Base-by-base conservation (phyloP, 1,140 invertebrate species). In the Theocolax elegans region DNA sequence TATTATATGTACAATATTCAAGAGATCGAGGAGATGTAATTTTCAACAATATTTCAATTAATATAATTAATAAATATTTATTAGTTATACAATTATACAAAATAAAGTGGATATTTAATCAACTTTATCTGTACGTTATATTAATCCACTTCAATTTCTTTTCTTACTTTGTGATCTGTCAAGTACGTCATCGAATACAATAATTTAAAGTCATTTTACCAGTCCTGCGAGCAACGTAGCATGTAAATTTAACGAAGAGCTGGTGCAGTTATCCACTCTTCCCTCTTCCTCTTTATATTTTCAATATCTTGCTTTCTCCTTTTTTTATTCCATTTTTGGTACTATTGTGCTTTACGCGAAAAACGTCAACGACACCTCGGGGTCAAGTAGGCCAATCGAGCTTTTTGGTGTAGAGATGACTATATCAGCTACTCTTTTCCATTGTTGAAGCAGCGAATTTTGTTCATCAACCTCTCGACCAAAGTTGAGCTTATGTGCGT, bases 211-310 rank as follows among this genome's bases (percentile, higher is more conserved):
- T 51, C 21, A 68, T 53, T 13, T 60, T 19, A 12, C 29, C 1
- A 67, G 10, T 10, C 10, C 10, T 67, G 21, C 10, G 44, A 38
- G 53, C 29, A 67, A 15, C 42, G 23, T 7, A 44, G 59, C 60
- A 65, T 44, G 53, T 23, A 53, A 63, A 69, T 63, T 69, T 69
- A 69, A 69, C 40, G 59, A 69, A 60, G 48, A 56, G 12, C 59
- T 19, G 13, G 12, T 25, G 21, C 29, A 31, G 38, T 13, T 49
- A 31, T 49, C 12, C 7, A 38, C 19, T 29, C 2, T n/a, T n/a
- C n/a, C n/a, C n/a, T 51, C 23, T 23, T 51, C 48, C 17, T 51
- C 9, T 51, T 51, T 51, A 4, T 51, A 51, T 4, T 51, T 10
- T 13, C 21, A 23, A 6, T 51, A 21, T 23, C 17, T 21, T 51